phyloP scores from a whole-genome alignment of 2,888 invertebrate genomes.

The Stegophylla sp. region DNA sequence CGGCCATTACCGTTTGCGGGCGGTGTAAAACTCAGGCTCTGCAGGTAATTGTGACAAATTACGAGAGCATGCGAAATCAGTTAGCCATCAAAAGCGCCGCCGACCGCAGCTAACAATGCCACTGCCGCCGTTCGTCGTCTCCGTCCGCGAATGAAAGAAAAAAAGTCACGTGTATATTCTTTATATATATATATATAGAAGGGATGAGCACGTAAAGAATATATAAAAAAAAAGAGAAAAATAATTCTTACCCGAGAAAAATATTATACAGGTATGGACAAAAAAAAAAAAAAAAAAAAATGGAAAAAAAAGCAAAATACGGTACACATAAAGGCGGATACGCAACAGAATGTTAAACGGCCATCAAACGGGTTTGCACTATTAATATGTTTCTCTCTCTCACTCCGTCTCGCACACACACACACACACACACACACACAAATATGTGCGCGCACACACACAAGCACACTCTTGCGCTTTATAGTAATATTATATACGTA shows the following conservation, averaged over 20 bases:
- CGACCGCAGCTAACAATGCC: constrained; percentile 34
- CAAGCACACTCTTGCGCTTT: background rate
- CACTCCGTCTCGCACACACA: background rate
- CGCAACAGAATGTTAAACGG: constrained; percentile 58
- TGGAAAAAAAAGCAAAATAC: constrained; percentile 7
- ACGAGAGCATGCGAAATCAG: constrained; percentile 52
- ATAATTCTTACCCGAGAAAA: constrained; percentile 36
- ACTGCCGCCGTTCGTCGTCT: constrained; percentile 21
- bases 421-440: background rate
- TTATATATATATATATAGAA: too few species aligned
- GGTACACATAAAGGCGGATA: constrained; percentile 27
- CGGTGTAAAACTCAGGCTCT: constrained; percentile 18
- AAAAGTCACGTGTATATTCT: too few species aligned
- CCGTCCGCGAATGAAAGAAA: constrained; percentile 24
- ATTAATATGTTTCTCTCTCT: constrained; percentile 33
- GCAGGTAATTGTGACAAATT: constrained; percentile 55
- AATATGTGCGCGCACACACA: background rate
- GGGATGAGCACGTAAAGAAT: constrained; percentile 11
- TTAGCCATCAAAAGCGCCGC: constrained; percentile 48
- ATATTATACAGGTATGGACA: constrained; percentile 15
- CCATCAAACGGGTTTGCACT: constrained; percentile 56
- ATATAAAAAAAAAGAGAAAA: too few species aligned
- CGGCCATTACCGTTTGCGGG: constrained; percentile 16
- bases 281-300: constrained; percentile 31
- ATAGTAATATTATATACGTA: too few species aligned